phyloP scores from a whole-genome alignment of 2,113 vertebrate genomes.

The Poecilia latipinna region DNA sequence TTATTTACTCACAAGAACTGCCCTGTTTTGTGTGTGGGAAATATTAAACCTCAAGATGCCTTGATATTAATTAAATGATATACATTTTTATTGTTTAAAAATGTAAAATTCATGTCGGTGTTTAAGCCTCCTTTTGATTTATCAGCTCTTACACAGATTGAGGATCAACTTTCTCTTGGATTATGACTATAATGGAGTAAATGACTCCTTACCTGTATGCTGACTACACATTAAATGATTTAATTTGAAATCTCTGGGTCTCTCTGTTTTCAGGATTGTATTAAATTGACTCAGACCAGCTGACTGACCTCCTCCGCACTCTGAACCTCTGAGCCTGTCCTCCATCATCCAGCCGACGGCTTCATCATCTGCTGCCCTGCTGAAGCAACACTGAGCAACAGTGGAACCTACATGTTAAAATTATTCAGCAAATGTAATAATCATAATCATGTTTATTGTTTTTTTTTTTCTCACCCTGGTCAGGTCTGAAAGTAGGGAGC shows the following conservation, averaged over 20 bases:
- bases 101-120: too few species aligned
- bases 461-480: neutral
- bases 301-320: conserved; percentile 25
- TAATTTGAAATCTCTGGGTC: neutral
- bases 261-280: conserved; percentile 15
- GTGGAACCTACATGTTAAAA: neutral
- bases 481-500: neutral
- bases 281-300: conserved; percentile 11
- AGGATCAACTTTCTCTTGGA: neutral
- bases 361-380: neutral
- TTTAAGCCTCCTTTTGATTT: too few species aligned
- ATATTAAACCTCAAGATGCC: too few species aligned
- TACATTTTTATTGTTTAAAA: neutral
- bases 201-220: neutral
- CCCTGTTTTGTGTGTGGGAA: too few species aligned
- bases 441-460: too few species aligned
- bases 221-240: neutral
- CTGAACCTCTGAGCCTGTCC: conserved; percentile 27
- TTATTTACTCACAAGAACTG: too few species aligned
- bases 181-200: neutral
- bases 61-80: too few species aligned
- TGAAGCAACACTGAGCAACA: conserved; percentile 33
- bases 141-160: neutral
- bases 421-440: neutral
- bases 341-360: conserved; percentile 2